Conservation (phyloP, 2,888 invertebrate genomes). For the Drosophila melanosoma region DNA sequence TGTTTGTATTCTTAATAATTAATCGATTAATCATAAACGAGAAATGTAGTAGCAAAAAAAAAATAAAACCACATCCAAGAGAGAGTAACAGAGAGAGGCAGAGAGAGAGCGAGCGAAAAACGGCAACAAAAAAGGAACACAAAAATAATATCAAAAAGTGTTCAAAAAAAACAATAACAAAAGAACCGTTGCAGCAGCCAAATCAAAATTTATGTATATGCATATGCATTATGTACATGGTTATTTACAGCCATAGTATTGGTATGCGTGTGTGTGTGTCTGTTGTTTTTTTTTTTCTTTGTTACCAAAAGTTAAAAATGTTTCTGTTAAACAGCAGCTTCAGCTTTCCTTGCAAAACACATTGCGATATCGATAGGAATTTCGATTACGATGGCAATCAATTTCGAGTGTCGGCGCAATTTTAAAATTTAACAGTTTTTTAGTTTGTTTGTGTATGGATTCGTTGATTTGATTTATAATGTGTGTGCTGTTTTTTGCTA, state of each 20-base stretch:
- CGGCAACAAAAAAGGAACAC: neutral
- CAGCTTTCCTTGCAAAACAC: neutral
- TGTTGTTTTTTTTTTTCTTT: neutral
- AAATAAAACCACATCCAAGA: slow-evolving; percentile 46
- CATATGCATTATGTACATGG: slow-evolving; percentile 10
- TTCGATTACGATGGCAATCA: neutral
- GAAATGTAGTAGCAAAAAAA: slow-evolving; percentile 14
- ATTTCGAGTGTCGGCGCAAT: slow-evolving; percentile 19
- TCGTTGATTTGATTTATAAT: slow-evolving; percentile 1
- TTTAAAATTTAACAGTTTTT: slow-evolving; percentile 28
- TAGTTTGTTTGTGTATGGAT: slow-evolving; percentile 14
- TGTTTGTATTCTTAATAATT: slow-evolving; percentile 15
- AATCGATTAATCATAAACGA: slow-evolving; percentile 48
- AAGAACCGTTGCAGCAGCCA: slow-evolving; percentile 12
- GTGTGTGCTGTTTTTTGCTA: neutral
- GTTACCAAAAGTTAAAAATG: slow-evolving; percentile 9
- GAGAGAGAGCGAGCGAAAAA: neutral
- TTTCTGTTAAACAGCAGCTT: slow-evolving; percentile 3
- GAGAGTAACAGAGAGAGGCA: slow-evolving; percentile 8
- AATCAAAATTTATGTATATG: slow-evolving; percentile 28
- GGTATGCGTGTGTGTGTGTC: slow-evolving; percentile 7
- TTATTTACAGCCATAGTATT: slow-evolving; percentile 6
- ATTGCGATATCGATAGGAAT: slow-evolving; percentile 1
- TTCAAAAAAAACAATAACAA: slow-evolving; percentile 27
- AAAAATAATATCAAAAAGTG: slow-evolving; percentile 20